Percentiles rank a stretch among this genome's conserved stretches.
Conservation (phyloP, 1,140 invertebrate genomes). For the Onthophagus taurus region DNA sequence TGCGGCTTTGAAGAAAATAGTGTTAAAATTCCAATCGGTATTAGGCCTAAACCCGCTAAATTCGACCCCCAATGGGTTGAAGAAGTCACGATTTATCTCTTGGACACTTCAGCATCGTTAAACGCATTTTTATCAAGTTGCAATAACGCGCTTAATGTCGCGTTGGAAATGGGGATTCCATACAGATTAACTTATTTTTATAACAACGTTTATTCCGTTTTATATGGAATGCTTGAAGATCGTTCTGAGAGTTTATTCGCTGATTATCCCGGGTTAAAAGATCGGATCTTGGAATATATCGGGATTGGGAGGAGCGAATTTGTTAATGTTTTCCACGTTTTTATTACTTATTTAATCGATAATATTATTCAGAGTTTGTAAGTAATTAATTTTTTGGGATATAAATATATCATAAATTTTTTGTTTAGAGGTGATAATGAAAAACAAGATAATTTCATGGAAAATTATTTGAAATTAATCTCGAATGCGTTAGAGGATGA, state of each 20-base stretch:
- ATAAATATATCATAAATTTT: not conserved
- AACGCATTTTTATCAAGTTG: constrained; percentile 24
- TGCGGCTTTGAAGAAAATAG: constrained; percentile 26
- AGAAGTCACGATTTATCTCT: constrained; percentile 26
- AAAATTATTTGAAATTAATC: constrained; percentile 51
- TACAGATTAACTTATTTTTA: constrained; percentile 29
- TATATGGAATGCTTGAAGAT: constrained; percentile 25
- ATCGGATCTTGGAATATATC: constrained; percentile 24
- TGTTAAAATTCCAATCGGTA: constrained; percentile 24
- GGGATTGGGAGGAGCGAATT: constrained; percentile 25
- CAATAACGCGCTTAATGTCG: constrained; percentile 20
- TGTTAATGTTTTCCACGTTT: constrained; percentile 27
- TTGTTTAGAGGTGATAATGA: constrained; percentile 39
- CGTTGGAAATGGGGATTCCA: constrained; percentile 21
- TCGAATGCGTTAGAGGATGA: constrained; percentile 53
- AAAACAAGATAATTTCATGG: constrained; percentile 40
- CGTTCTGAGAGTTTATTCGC: constrained; percentile 3
- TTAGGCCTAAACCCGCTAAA: constrained; percentile 23
- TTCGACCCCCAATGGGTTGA: constrained; percentile 33
- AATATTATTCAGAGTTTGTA: constrained; percentile 27
- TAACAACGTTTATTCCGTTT: constrained; percentile 22
- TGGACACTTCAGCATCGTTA: constrained; percentile 21
- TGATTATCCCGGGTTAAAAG: constrained; percentile 8
- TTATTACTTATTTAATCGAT: constrained; percentile 26
- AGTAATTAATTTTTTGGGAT: constrained; percentile 9